Conservation (phyloP, 2,797 vertebrate species). For the Pteronotus mesoamericanus region DNA sequence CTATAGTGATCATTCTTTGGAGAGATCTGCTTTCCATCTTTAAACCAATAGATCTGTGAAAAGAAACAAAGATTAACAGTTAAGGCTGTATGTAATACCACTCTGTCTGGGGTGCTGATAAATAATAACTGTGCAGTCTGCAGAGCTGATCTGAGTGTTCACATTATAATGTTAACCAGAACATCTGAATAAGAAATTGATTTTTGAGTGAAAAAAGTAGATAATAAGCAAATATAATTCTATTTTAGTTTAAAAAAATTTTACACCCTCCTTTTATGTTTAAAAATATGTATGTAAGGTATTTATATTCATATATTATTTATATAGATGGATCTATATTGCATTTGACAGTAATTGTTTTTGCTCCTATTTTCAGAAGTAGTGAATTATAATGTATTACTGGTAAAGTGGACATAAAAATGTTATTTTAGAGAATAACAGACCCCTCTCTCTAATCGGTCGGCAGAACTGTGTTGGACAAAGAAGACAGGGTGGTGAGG, state of each 20-base stretch:
- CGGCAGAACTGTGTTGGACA: background rate
- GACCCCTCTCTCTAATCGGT: background rate
- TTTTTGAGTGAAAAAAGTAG: background rate
- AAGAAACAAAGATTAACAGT: background rate
- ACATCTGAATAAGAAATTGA: background rate
- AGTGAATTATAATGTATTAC: background rate
- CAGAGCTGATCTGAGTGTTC: background rate
- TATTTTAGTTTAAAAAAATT: background rate
- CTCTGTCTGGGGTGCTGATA: background rate
- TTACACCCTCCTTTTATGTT: background rate
- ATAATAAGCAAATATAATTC: background rate
- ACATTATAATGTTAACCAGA: background rate
- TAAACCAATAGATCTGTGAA: constrained; percentile 97
- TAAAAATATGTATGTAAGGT: background rate
- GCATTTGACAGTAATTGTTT: background rate
- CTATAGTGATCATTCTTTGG: constrained; percentile 95
- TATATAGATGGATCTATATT: background rate
- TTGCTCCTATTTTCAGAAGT: background rate
- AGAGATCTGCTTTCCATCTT: constrained; percentile 99
- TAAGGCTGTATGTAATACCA: background rate
- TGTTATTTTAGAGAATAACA: background rate
- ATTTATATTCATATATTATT: background rate
- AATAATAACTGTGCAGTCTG: background rate
- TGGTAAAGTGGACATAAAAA: background rate
- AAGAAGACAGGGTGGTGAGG: background rate